Evolutionary conservation across 2,113 vertebrate genomes (phyloP).

Genomic region (Ptyas mucosa): DNA sequence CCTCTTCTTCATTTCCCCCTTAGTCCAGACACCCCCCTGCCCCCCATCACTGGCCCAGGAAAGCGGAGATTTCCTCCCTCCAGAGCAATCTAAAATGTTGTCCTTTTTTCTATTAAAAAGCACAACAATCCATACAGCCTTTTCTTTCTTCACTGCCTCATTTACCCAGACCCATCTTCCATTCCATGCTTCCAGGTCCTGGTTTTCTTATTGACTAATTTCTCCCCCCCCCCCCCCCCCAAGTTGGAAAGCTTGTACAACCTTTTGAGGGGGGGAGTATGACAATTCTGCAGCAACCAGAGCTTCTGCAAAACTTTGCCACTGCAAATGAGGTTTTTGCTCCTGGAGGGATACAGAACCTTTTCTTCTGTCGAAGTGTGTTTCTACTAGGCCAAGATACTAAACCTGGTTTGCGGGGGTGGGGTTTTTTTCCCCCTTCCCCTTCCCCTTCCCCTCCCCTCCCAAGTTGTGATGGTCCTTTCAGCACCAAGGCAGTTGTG

Average conservation of each 20-base stretch:
- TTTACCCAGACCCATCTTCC: slow-evolving; percentile 3
- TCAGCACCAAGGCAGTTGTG: background rate
- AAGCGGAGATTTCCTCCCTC: background rate
- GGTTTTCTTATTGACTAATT: background rate
- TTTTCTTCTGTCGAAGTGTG: background rate
- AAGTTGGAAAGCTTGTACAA: slow-evolving; percentile 37
- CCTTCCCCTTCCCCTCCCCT: no score
- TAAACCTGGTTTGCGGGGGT: background rate
- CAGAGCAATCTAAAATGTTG: background rate
- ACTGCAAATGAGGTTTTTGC: background rate
- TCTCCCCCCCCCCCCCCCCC: background rate
- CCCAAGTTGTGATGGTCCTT: background rate
- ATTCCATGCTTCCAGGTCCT: background rate
- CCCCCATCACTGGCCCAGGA: background rate
- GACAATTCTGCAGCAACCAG: background rate
- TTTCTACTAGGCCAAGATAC: background rate
- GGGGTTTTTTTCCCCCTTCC: background rate
- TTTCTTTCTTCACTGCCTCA: background rate
- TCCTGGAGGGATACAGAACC: background rate
- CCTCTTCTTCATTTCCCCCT: background rate
- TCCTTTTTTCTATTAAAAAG: background rate
- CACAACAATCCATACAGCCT: rapidly evolving
- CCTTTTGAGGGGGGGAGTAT: background rate
- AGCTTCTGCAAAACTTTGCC: background rate
- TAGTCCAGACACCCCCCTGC: no score